phyloP scores from a whole-genome alignment of 2,113 vertebrate species.

The Stigmatopora nigra region DNA sequence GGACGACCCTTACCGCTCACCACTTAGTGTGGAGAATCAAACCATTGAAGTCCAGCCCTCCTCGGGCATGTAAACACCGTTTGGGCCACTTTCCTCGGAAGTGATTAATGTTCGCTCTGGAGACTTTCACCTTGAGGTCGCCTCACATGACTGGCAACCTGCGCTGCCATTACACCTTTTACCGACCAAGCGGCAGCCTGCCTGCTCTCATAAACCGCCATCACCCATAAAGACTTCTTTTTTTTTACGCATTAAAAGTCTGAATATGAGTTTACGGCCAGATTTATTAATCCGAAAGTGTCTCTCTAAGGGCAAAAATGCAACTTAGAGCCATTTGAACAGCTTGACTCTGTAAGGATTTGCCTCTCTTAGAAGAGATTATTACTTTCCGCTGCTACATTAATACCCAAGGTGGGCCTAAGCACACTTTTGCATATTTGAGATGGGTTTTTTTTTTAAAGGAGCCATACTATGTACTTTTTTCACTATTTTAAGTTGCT shows the following conservation, averaged over 20 bases:
- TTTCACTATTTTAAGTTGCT: neutral
- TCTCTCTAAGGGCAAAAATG: slow-evolving; percentile 42
- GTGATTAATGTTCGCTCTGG: slow-evolving; percentile 23
- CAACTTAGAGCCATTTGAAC: slow-evolving; percentile 46
- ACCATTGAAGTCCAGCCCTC: neutral
- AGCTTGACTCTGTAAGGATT: slow-evolving; percentile 53
- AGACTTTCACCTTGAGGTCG: slow-evolving; percentile 26
- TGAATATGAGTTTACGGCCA: slow-evolving; percentile 36
- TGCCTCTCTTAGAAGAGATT: slow-evolving; percentile 49
- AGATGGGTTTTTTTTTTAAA: neutral
- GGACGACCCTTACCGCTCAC: neutral
- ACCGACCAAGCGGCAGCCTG: neutral
- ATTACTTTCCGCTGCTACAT: slow-evolving; percentile 51
- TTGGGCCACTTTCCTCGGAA: slow-evolving; percentile 9
- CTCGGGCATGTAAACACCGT: neutral
- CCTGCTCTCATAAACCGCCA: neutral
- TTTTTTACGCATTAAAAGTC: slow-evolving; percentile 23
- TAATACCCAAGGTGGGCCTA: slow-evolving; percentile 40
- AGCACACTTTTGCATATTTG: slow-evolving; percentile 36
- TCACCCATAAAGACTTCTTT: slow-evolving; percentile 25
- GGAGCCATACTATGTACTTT: neutral
- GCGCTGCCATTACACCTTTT: slow-evolving; percentile 24
- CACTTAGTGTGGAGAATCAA: neutral
- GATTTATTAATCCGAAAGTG: slow-evolving; percentile 46
- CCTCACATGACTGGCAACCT: slow-evolving; percentile 19